Evolutionary conservation across 2,888 invertebrate genomes (phyloP), one percentile per base, ranked within the genome.

Genomic region (Lottia scabra): DNA sequence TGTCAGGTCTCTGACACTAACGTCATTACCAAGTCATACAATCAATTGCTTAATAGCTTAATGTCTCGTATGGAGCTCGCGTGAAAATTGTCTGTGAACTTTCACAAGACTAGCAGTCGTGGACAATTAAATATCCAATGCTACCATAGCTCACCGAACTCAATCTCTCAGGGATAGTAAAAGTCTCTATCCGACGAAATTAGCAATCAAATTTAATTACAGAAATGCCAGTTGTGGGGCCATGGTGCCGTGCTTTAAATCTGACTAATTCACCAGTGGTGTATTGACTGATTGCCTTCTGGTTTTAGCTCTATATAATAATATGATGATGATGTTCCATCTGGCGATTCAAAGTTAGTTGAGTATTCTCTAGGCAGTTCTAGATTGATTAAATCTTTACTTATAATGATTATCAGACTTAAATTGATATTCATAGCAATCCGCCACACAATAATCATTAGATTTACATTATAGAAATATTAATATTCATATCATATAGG

Each of bases 1-100:
- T 56, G 56, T 56, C 56, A 56, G 56, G 56, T 19, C 56, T 56
- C 56, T 56, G 56, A 56, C 56, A 56, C 56, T 56, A 56, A 56
- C 56, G 19, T 56, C 56, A 13, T 56, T 56, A 56, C 23, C 56
- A 56, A 56, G 56, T 10, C 56, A 19, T 56, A 56, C 56, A 56
- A 56, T 56, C 56, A 56, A 56, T 56, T 56, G 56, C 19, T 56
- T 56, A 56, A 56, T 56, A 56, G 23, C 19, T 56, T 56, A 10
- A 56, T 56, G 56, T 16, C 56, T 19, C 56, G 56, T 23, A 23
- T 56, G 56, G 19, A 23, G 56, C 23, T 23, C 56, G 56, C 56
- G 56, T 23, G 56, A 56, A 56, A 56, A 56, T 38, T 56, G 56
- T 23, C 23, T 23, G 23, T 23, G 56, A 56, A 56, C 56, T 23